Percentiles rank a stretch among this genome's conserved stretches.
Conservation (phyloP, 2,113 vertebrate species). For the Malurus cyaneus region DNA sequence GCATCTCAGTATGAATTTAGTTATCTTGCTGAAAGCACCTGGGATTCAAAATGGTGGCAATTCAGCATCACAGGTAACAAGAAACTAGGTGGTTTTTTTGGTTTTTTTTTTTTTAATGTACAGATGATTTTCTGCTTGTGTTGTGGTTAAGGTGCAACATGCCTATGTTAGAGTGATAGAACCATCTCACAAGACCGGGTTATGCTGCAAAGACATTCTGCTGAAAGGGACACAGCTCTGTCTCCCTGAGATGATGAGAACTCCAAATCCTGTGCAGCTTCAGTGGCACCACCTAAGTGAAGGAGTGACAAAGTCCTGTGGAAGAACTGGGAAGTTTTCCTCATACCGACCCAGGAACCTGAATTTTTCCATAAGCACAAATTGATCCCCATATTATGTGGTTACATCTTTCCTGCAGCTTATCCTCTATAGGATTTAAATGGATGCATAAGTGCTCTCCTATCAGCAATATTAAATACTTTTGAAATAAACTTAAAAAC, state of each 20-base stretch:
- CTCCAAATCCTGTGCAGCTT: neutral
- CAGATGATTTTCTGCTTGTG: neutral
- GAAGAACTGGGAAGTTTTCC: neutral
- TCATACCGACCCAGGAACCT: fast-evolving
- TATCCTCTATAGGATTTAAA: neutral
- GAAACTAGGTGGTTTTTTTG: neutral
- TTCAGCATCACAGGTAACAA: neutral
- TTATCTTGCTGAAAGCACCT: neutral
- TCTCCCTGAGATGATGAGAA: neutral
- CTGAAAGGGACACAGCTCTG: neutral
- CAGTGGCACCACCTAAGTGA: neutral
- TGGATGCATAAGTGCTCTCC: neutral
- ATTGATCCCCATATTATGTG: fast-evolving
- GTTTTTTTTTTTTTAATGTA: neutral
- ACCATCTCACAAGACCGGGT: neutral
- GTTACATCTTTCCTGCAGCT: neutral
- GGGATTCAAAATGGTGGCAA: neutral
- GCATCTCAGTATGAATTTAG: neutral
- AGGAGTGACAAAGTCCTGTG: neutral
- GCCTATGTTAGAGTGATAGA: neutral
- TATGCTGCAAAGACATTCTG: neutral
- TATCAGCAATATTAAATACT: neutral
- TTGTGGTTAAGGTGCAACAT: neutral
- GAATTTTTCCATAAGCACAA: neutral
- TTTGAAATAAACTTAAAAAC: neutral